Evolutionary conservation across 2,888 invertebrate species (phyloP), one percentile per base, ranked within the genome.

Genomic region (Tryphoninae sp.): DNA sequence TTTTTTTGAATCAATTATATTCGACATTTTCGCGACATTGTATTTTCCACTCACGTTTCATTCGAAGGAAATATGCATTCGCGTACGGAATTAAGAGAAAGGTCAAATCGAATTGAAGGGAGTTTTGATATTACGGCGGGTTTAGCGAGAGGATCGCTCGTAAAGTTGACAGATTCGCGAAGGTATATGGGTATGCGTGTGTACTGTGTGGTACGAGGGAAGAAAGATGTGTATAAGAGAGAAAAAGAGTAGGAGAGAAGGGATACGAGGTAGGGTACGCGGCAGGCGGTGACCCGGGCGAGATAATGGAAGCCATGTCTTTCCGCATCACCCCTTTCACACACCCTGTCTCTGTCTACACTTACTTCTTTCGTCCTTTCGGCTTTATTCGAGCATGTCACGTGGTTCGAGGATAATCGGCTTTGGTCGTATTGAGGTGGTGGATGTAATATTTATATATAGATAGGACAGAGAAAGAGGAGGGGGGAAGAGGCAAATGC

Each of bases 391-490:
- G 19, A 55, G 4, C 67, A 6, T 68, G 33, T 53, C 58, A 19
- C 55, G 67, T 33, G 62, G 61, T 33, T 55, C 53, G 45, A 55
- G 62, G 49, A 75, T 75, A 61, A 68, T 73, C 68, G 73, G 61
- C 42, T 74, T 74, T 67, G 62, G 53, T 33, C 19, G 67, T 53
- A 19, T 68, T 68, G 73, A 71, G 58, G 69, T 68, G 76, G 59
- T 26, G 58, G 67, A 26, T 23, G 67, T 22, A 9, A 11, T 62
- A 33, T 33, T 6, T 6, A 33, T 33, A 33, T 33, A 33, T 33
- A 33, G 4, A 33, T 33, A 67, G 42, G 42, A 64, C 23, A 13
- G 11, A 9, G 2, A 13, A 2, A 9, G 13, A 45, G 45, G 45
- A 45, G 2, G 4, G 55, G n/a, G 51, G 49, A 58, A 61, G 42